These are phyloP conservation scores for Harpegnathos saltator DNA, from an alignment of 1,140 invertebrate species.

Conservation along the genomic window DNA sequence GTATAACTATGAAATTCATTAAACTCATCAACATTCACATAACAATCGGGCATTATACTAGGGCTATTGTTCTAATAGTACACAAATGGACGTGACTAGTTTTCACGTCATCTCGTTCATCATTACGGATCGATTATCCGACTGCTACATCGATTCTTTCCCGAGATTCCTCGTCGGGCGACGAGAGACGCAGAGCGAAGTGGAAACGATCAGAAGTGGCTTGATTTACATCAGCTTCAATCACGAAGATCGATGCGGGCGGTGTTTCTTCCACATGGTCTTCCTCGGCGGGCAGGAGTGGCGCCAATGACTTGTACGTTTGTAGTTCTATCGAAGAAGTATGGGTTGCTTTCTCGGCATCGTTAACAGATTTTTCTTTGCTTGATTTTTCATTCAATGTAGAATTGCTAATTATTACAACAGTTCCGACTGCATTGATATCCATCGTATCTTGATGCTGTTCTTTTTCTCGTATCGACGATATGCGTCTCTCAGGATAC, in stretches of 20 bases:
- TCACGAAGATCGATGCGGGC: conserved; percentile 72
- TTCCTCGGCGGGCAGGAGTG: conserved; percentile 48
- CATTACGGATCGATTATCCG: conserved; percentile 23
- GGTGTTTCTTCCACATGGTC: conserved; percentile 59
- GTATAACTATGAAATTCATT: background rate
- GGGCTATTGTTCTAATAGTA: background rate
- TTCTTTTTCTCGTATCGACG: conserved; percentile 55
- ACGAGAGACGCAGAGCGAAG: background rate
- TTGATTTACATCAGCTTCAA: conserved; percentile 76
- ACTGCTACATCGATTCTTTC: conserved; percentile 34
- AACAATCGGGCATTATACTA: background rate
- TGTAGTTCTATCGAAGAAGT: conserved; percentile 66
- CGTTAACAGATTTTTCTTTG: conserved; percentile 53
- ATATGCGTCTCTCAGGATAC: background rate
- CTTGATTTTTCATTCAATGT: conserved; percentile 11
- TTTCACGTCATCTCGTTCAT: too few relatives aligned
- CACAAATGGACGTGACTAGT: too few relatives aligned
- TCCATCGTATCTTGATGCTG: conserved; percentile 9
- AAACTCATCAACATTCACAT: background rate
- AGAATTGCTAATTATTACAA: conserved; percentile 12
- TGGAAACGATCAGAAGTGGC: conserved; percentile 36
- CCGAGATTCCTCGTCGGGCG: conserved; percentile 25
- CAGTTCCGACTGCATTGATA: conserved; percentile 15
- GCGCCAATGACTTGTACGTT: conserved; percentile 62
- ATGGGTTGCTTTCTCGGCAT: conserved; percentile 20